Evolutionary conservation across 2,797 vertebrate genomes (phyloP).

Genomic region (Melanotaenia pygmaea): DNA sequence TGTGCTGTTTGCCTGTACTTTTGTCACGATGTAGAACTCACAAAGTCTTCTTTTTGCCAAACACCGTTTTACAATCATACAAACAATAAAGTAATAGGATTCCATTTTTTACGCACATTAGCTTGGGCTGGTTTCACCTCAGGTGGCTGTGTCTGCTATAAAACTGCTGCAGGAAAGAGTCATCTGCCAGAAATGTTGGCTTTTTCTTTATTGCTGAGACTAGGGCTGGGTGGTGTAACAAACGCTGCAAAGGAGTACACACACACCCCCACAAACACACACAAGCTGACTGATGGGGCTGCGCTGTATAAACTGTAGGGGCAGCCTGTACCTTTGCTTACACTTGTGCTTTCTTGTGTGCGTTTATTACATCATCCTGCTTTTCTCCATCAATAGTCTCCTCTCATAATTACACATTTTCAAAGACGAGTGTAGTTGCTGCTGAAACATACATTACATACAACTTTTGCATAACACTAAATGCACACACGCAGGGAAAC

Average conservation of each 20-base stretch:
- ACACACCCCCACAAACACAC: conserved; percentile 11
- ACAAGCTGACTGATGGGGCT: conserved; percentile 44
- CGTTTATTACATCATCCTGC: conserved; percentile 34
- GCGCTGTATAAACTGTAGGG: conserved; percentile 20
- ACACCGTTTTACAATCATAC: not conserved
- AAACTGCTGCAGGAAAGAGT: conserved; percentile 19
- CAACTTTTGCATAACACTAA: conserved; percentile 26
- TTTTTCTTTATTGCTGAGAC: conserved; percentile 28
- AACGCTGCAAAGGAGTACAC: conserved; percentile 44
- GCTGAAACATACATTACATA: conserved; percentile 15
- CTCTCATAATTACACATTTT: not conserved
- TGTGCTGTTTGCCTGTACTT: no score
- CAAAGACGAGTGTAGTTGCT: not conserved
- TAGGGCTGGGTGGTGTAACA: conserved; percentile 25
- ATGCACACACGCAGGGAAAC: conserved; percentile 21
- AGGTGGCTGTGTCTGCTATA: conserved; percentile 1
- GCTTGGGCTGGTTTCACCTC: not conserved
- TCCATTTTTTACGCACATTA: not conserved
- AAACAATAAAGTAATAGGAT: not conserved
- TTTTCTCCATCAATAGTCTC: not conserved
- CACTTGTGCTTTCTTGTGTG: conserved; percentile 26
- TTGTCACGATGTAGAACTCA: no score
- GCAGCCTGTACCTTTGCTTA: conserved; percentile 16
- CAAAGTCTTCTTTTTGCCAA: no score
- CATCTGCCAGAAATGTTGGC: conserved; percentile 26